Conservation (phyloP, 1,140 invertebrate species). For the Brachystomella parvula region DNA sequence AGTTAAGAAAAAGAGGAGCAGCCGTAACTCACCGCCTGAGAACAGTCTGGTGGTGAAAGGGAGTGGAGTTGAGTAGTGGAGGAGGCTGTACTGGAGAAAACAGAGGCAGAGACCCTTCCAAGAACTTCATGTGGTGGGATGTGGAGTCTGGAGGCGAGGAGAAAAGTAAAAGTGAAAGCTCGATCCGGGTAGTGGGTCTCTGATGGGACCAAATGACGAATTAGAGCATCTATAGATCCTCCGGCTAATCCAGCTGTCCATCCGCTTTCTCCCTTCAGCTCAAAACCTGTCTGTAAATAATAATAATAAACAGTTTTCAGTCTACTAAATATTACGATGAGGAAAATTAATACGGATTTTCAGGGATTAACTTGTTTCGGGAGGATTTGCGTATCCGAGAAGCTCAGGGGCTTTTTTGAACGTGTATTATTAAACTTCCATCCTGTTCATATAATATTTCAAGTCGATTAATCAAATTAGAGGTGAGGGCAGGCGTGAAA, state of each 20-base stretch:
- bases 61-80: neutral
- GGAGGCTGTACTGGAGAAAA: slow-evolving; percentile 16
- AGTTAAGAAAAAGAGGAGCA: neutral
- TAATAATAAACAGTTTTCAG: neutral
- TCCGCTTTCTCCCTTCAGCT: slow-evolving; percentile 61
- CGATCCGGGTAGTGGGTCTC: slow-evolving; percentile 78
- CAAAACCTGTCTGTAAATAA: slow-evolving; percentile 1
- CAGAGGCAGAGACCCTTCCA: slow-evolving; percentile 65
- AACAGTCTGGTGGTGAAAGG: neutral
- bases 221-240: slow-evolving; percentile 73
- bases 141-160: slow-evolving; percentile 82
- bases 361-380: neutral
- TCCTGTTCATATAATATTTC: no score
- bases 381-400: neutral
- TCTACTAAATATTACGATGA: neutral
- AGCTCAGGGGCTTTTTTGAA: neutral
- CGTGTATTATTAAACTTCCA: no score
- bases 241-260: slow-evolving; percentile 78
- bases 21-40: neutral
- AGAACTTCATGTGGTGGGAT: slow-evolving; percentile 85
- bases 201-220: slow-evolving; percentile 83
- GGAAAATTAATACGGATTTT: neutral
- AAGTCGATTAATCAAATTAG: no score
- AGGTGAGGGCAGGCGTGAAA: no score
- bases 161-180: slow-evolving; percentile 84